Evolutionary conservation across 2,888 invertebrate genomes (phyloP), one percentile per base, ranked within the genome.

Genomic region (Tortrix viridana): DNA sequence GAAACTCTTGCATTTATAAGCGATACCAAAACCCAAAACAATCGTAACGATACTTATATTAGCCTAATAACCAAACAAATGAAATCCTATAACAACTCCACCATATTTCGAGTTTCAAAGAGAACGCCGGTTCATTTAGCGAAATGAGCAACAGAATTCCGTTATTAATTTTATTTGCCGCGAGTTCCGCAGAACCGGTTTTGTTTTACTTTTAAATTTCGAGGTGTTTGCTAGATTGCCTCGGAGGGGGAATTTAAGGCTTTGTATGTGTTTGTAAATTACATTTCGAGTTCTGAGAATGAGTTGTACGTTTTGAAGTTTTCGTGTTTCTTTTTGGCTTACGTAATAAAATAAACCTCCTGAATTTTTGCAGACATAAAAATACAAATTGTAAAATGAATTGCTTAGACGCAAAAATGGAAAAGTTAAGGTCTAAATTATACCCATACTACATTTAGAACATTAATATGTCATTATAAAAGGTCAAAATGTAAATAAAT

Each of bases 81-180:
- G 50, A 50, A 67, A 58, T 47, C 55, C 59, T 26, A 56, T 52
- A 58, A 47, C 61, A 50, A 58, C 54, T 58, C 56, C 52, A 56
- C 2, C 12, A 26, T 50, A 54, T 20, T 65, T 68, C 64, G 66
- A 56, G 41, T 62, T 65, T 54, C 55, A 55, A 54, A 64, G 61
- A 56, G 61, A 49, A 53, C 54, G 57, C 48, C 41, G 41, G 66
- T 62, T 68, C 61, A 65, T 68, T 68, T 66, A 56, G 41, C 43
- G 48, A 59, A 68, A 68, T 68, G 64, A 68, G 66, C 61, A 52
- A 54, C 60, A 57, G 62, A 57, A 57, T 62, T 62, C 47, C 52
- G 56, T 57, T 57, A 62, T 57, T 62, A 57, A 62, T 62, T 62
- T 62, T 56, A 62, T 57, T 41, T 49, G 43, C n/a, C 22, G 53